Conservation (phyloP, 2,113 vertebrate species). For the Anhinga anhinga region DNA sequence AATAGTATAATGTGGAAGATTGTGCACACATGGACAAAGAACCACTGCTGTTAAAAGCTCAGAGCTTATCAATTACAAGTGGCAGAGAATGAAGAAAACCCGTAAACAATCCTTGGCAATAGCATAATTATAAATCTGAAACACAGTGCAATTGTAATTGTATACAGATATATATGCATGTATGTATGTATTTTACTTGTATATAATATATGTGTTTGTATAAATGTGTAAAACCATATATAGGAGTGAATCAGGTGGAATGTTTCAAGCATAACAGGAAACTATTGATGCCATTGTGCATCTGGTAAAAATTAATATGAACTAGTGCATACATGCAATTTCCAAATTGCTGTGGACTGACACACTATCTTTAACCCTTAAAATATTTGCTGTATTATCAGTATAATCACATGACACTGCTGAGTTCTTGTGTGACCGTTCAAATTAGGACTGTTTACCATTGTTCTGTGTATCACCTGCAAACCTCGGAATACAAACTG, state of each 20-base stretch:
- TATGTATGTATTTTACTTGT: background rate
- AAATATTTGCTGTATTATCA: background rate
- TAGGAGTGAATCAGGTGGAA: background rate
- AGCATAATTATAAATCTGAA: background rate
- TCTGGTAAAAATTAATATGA: background rate
- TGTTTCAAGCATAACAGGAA: background rate
- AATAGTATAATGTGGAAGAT: background rate
- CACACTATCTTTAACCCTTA: background rate
- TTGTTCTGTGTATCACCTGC: background rate
- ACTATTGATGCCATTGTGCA: background rate
- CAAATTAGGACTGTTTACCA: background rate
- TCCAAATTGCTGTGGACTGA: background rate
- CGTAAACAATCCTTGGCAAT: background rate
- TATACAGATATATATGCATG: no score
- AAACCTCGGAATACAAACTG: background rate
- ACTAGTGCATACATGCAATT: background rate
- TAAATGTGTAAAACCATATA: background rate
- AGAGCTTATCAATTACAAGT: background rate
- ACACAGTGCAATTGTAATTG: fast-evolving
- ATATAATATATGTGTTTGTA: background rate
- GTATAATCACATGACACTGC: background rate
- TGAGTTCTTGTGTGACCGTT: background rate
- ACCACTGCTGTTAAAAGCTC: background rate
- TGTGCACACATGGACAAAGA: background rate
- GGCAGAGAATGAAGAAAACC: background rate